Percentiles rank a stretch among this genome's conserved stretches.
Conservation (phyloP, 2,888 invertebrate genomes). For the Athrips mouffetella region DNA sequence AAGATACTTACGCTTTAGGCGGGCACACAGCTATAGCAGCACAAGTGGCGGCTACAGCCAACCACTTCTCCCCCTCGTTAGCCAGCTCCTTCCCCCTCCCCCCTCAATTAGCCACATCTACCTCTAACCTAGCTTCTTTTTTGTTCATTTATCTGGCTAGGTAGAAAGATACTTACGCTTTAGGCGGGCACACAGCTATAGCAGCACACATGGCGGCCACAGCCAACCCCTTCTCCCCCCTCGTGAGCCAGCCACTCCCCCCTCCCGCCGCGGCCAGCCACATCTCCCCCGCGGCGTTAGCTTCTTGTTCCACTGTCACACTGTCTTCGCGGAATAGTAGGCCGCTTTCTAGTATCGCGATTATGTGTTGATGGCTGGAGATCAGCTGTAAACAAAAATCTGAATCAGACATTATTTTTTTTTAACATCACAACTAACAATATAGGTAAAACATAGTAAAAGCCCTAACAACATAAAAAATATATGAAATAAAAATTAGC, state of each 20-base stretch:
- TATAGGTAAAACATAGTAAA: too few relatives aligned
- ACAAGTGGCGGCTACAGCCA: conserved; percentile 26
- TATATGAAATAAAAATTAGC: too few relatives aligned
- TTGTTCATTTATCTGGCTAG: conserved; percentile 22
- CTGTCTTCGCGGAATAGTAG: conserved; percentile 68
- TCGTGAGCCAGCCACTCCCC: conserved; percentile 51
- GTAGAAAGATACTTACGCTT: conserved; percentile 34
- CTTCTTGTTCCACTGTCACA: conserved; percentile 58
- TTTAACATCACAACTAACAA: too few relatives aligned
- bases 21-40: conserved; percentile 42
- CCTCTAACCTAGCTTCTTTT: conserved; percentile 48
- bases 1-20: conserved; percentile 43
- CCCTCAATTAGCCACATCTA: conserved; percentile 47
- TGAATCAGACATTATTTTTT: too few relatives aligned
- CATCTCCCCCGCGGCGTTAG: conserved; percentile 41
- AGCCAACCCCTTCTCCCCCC: conserved; percentile 42
- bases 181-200: conserved; percentile 45
- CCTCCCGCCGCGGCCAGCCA: conserved; percentile 47
- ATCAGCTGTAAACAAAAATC: conserved; percentile 43
- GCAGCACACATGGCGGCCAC: conserved; percentile 30
- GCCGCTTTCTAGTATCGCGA: conserved; percentile 62
- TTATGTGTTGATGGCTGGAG: conserved; percentile 49
- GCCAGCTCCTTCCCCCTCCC: conserved; percentile 45
- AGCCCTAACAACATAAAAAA: too few relatives aligned
- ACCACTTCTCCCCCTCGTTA: conserved; percentile 48